A percentile compares a stretch with the other conserved stretches of the same genome.
These are phyloP conservation scores for Philereme vetulata DNA, from an alignment of 2,888 invertebrate species.

Conservation along the genomic window DNA sequence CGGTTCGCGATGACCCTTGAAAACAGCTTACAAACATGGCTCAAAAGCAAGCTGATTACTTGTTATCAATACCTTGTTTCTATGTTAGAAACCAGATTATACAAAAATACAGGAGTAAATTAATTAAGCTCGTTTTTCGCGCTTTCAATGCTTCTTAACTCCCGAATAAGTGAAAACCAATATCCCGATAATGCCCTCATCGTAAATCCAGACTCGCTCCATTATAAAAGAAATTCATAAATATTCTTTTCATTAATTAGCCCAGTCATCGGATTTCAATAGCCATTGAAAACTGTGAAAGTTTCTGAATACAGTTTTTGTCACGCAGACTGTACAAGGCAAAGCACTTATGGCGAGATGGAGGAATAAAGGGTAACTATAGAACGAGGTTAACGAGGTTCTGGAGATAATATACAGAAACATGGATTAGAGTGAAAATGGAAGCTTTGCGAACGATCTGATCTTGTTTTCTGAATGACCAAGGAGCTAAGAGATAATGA, in stretches of 20 bases:
- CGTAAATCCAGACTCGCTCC: slow-evolving; percentile 15
- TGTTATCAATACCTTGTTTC: too few species aligned
- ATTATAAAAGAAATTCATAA: slow-evolving; percentile 43
- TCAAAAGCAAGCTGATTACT: too few species aligned
- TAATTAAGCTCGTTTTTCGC: background rate
- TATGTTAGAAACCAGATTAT: too few species aligned
- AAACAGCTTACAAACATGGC: too few species aligned
- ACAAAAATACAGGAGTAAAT: too few species aligned
- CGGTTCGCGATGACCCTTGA: too few species aligned
- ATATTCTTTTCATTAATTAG: slow-evolving; percentile 48
- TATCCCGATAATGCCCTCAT: slow-evolving; percentile 14
- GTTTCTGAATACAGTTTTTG: slow-evolving; percentile 45
- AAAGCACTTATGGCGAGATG: slow-evolving; percentile 50
- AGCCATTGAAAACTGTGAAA: slow-evolving; percentile 35
- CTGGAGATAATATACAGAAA: background rate
- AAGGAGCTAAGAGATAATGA: too few species aligned
- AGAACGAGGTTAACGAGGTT: background rate
- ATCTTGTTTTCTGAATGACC: too few species aligned
- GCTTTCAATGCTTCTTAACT: background rate
- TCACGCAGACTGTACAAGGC: slow-evolving; percentile 43
- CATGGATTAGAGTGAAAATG: too few species aligned
- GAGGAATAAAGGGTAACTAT: slow-evolving; percentile 1
- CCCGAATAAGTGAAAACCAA: slow-evolving; percentile 1
- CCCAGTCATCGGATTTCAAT: slow-evolving; percentile 33
- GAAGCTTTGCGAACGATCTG: too few species aligned